Percentiles rank a stretch among this genome's conserved stretches.
These are phyloP conservation scores for Scartelaos histophorus DNA, from an alignment of 2,113 vertebrate genomes.

Conservation along the genomic window DNA sequence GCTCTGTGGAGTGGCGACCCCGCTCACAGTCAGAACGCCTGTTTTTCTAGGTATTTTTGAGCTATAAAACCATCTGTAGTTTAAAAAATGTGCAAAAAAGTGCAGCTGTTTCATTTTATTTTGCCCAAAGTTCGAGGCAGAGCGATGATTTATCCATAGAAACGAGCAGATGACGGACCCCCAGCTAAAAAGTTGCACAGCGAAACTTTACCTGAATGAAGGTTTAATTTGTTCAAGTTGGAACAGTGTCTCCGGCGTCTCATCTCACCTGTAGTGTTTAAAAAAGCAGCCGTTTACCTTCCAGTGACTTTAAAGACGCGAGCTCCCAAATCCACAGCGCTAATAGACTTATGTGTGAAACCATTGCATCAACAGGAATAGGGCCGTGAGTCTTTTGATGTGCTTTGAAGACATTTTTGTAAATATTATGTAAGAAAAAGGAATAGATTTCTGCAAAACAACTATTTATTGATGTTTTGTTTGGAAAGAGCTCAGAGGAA, in stretches of 20 bases:
- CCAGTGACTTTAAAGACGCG: background rate
- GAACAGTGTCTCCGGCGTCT: background rate
- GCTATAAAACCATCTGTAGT: too few species aligned
- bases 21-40: too few species aligned
- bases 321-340: background rate
- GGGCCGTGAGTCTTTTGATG: slow-evolving; percentile 11
- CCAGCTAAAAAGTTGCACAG: too few species aligned
- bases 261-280: background rate
- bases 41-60: too few species aligned
- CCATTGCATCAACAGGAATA: slow-evolving; percentile 4
- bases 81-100: too few species aligned
- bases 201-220: background rate
- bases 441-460: slow-evolving; percentile 25
- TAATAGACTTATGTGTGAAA: background rate
- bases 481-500: slow-evolving; percentile 38
- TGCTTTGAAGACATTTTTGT: slow-evolving; percentile 7
- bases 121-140: too few species aligned
- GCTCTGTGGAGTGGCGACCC: too few species aligned
- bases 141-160: too few species aligned
- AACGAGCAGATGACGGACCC: too few species aligned
- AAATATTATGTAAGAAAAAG: slow-evolving; percentile 45
- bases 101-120: too few species aligned
- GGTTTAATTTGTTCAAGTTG: background rate
- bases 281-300: background rate
- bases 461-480: slow-evolving; percentile 48